Base-by-base conservation (phyloP, 2,113 vertebrate genomes). In the Malurus cyaneus region DNA sequence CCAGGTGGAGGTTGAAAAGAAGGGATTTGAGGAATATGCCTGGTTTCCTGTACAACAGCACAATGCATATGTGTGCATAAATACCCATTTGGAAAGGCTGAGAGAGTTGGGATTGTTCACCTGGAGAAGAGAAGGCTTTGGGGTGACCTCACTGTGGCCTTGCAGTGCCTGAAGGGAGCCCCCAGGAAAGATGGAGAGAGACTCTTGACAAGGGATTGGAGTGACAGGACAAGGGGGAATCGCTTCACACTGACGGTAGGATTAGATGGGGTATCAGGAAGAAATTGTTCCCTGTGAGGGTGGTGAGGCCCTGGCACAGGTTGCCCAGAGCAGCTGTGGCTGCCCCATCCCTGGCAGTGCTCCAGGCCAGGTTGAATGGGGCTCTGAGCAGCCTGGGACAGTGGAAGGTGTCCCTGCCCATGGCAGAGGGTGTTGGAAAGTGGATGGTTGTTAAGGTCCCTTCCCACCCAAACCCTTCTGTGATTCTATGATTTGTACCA, bases 361-460 rank as follows among this genome's bases (percentile, higher is more conserved):
- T 0, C 28, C 0, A 60, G 23, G 8, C 14, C 29, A 47, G 46
- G 39, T 0, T 67, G 78, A 14, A 74, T 31, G 9, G 11, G 61
- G 24, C 24, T 67, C 2, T 0, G 47, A 69, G 3, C 4, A 26
- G 3, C 0, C 17, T 54, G 62, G 25, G 11, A 0, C 1, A 20
- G n/a, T 7, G n/a, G 24, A 49, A 89, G 20, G 4, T 34, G 18
- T 42, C 62, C 20, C 17, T 61, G 29, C 5, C 29, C 14, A 7
- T 34, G 34, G 9, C 25, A 47, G 17, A 12, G 47, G 21, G 2
- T 2, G 2, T 2, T 31, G 12, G 20, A 42, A 62, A 62, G 1
- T 3, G 5, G 14, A 8, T 34, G 49, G 2, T 9, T 31, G 69
- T 32, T 31, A 53, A 41, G 2, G 29, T 31, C 5, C 14, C 14